A percentile compares a stretch with the other conserved stretches of the same genome.
Evolutionary conservation across 2,113 vertebrate genomes (phyloP).

Genomic region (Odontophorus gujanensis): DNA sequence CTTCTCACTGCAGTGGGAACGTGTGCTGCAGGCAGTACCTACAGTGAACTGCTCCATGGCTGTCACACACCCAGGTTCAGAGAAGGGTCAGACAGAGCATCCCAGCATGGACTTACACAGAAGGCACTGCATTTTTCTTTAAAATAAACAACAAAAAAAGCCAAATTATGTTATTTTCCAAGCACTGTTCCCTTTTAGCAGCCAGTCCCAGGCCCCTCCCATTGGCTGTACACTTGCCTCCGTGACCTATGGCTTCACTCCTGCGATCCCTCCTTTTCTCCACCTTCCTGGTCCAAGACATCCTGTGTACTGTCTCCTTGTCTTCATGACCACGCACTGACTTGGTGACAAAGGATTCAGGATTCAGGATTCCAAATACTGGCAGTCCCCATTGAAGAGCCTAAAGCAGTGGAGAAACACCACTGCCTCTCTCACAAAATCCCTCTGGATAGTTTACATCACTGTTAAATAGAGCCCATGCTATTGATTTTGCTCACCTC

Average conservation of each 20-base stretch:
- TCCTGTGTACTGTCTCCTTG: not conserved
- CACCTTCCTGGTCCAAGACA: not conserved
- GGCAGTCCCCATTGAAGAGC: not conserved
- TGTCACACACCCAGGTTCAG: slow-evolving; percentile 38
- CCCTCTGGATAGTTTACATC: not conserved
- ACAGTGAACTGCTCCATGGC: not conserved
- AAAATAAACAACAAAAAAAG: not conserved
- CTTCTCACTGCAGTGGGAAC: not conserved
- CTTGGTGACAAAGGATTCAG: not conserved
- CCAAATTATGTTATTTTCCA: not conserved
- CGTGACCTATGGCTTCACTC: not conserved
- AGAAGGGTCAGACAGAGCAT: not conserved
- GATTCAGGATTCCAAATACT: not conserved
- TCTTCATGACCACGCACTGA: not conserved
- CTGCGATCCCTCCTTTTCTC: not conserved
- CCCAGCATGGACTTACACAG: not conserved
- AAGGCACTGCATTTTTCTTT: not conserved
- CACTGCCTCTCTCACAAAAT: not conserved
- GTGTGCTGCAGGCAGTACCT: not conserved
- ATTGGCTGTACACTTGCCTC: not conserved
- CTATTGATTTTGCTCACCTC: not conserved
- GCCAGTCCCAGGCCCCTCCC: not conserved
- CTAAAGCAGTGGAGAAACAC: not conserved
- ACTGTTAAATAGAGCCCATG: not conserved
- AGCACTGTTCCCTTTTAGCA: not conserved